Conservation (phyloP, 2,113 vertebrate genomes). For the Cephalopholis sonnerati region DNA sequence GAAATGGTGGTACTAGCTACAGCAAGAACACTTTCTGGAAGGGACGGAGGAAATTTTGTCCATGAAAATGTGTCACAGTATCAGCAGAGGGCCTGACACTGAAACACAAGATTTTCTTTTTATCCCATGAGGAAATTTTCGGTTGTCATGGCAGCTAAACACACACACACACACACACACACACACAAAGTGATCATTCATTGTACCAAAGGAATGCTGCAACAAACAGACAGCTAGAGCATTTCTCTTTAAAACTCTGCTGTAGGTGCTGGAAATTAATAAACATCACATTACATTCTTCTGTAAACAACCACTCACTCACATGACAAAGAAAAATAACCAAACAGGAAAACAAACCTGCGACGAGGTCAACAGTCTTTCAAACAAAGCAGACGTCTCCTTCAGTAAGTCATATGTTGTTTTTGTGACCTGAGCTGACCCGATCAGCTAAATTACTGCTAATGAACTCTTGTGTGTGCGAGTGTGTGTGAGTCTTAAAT, state of each 20-base stretch:
- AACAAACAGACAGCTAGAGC: neutral
- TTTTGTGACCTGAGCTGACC: slow-evolving; percentile 18
- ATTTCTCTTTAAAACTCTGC: neutral
- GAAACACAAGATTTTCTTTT: no score
- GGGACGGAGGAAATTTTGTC: no score
- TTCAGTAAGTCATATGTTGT: slow-evolving; percentile 1
- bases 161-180: no score
- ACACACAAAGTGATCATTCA: no score
- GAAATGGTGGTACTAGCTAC: neutral
- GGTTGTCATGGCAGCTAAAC: no score
- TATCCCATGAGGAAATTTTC: no score
- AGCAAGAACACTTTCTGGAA: neutral
- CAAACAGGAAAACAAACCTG: neutral
- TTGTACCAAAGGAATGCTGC: neutral
- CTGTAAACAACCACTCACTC: neutral
- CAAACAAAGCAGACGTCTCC: neutral
- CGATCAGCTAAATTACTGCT: slow-evolving; percentile 20
- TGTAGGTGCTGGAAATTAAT: neutral
- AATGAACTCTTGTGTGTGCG: slow-evolving; percentile 23
- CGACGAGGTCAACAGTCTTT: neutral
- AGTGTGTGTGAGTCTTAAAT: neutral
- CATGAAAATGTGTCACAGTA: no score
- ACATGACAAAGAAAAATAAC: neutral
- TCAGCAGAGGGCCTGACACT: no score
- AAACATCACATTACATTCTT: neutral